phyloP scores from a whole-genome alignment of 2,888 invertebrate species.

The Diloba caeruleocephala region DNA sequence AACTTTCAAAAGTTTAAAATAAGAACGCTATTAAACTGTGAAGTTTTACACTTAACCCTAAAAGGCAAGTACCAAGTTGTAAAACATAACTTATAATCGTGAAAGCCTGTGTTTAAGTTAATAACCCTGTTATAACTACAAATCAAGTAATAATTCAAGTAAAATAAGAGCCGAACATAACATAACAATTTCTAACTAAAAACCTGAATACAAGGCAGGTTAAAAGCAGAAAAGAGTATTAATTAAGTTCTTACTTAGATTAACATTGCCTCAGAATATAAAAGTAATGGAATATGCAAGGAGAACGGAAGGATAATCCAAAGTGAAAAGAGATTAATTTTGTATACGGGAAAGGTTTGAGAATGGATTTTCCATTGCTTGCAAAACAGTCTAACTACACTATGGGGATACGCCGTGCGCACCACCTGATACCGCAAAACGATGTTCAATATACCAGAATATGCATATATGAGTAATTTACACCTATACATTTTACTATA shows the following conservation, averaged over 20 bases:
- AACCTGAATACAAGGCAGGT: slow-evolving; percentile 15
- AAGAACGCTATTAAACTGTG: slow-evolving; percentile 22
- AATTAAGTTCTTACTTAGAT: slow-evolving; percentile 1
- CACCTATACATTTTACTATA: too few relatives aligned
- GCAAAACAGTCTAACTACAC: slow-evolving; percentile 40
- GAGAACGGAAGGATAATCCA: slow-evolving; percentile 9
- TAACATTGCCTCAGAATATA: background rate
- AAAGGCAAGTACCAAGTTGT: slow-evolving; percentile 21
- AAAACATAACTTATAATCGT: slow-evolving; percentile 27
- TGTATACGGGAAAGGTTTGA: slow-evolving; percentile 23
- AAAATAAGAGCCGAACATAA: slow-evolving; percentile 27
- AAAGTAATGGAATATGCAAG: background rate
- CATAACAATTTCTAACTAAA: slow-evolving; percentile 5
- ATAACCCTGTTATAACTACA: slow-evolving; percentile 35
- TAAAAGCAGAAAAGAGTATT: background rate
- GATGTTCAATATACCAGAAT: slow-evolving; percentile 21
- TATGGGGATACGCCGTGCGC: slow-evolving; percentile 14
- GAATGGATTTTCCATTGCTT: slow-evolving; percentile 32
- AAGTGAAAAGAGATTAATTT: slow-evolving; percentile 7
- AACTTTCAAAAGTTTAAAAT: too few relatives aligned
- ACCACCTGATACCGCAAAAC: slow-evolving; percentile 10
- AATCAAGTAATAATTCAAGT: slow-evolving; percentile 12
- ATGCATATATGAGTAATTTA: slow-evolving; percentile 14
- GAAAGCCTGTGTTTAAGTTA: slow-evolving; percentile 39
- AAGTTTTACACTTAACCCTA: slow-evolving; percentile 40